phyloP scores from a whole-genome alignment of 1,140 invertebrate species.

The Ceratosolen solmsi region DNA sequence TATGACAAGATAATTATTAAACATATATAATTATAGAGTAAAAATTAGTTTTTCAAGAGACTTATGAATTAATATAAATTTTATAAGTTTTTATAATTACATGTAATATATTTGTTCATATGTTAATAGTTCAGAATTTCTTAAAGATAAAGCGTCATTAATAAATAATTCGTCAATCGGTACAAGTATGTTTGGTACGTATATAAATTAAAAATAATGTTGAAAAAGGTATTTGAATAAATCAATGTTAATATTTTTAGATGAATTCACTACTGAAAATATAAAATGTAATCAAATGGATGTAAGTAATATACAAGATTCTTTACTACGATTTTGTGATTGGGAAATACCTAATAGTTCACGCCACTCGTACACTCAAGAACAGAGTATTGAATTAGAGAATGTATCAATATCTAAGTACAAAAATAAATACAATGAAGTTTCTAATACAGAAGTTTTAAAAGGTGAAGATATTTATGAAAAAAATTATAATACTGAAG shows the following conservation, averaged over 20 bases:
- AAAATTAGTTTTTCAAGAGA: neutral
- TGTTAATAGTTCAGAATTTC: neutral
- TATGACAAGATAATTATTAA: too few species aligned
- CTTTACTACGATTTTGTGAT: neutral
- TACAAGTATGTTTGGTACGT: neutral
- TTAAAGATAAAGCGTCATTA: neutral
- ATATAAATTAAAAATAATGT: neutral
- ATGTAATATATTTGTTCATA: neutral
- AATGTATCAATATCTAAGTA: neutral
- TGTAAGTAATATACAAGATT: neutral
- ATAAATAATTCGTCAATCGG: neutral
- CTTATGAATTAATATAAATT: neutral
- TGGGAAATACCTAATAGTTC: neutral
- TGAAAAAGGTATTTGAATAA: too few species aligned
- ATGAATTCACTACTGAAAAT: neutral
- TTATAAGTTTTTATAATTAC: neutral
- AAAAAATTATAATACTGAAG: conserved; percentile 75
- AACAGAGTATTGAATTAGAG: too few species aligned
- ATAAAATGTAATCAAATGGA: neutral
- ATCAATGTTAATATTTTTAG: neutral
- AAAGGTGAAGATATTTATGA: conserved; percentile 57
- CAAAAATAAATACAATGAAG: neutral
- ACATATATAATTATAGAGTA: too few species aligned
- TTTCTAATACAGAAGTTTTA: neutral
- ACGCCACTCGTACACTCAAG: neutral